phyloP scores from a whole-genome alignment of 2,888 invertebrate species.

The Watsonalla cultraria region DNA sequence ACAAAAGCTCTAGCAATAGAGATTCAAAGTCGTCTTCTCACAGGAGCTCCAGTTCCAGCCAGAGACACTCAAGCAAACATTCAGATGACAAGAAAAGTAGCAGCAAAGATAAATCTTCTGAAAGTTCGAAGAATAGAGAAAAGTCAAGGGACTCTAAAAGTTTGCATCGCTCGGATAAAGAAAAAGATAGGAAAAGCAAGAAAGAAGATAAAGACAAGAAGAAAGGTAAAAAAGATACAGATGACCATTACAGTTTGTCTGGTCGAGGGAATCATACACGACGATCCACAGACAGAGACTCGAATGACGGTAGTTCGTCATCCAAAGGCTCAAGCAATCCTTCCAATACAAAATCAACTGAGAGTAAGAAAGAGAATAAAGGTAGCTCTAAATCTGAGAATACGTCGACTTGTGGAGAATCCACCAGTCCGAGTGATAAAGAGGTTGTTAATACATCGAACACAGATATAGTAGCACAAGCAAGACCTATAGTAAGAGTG shows the following conservation, averaged over 20 bases:
- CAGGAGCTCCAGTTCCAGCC: conserved; percentile 53
- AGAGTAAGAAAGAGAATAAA: conserved; percentile 61
- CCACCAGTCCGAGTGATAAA: conserved; percentile 74
- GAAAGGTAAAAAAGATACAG: conserved; percentile 76
- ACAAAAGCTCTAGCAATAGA: conserved; percentile 56
- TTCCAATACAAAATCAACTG: conserved; percentile 50
- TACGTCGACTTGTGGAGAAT: conserved; percentile 68
- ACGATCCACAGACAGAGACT: conserved; percentile 88
- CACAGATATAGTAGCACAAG: conserved; percentile 33
- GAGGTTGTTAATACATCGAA: conserved; percentile 38
- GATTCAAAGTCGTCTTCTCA: conserved; percentile 48
- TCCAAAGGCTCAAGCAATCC: conserved; percentile 65
- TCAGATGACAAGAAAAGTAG: conserved; percentile 59
- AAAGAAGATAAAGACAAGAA: conserved; percentile 67
- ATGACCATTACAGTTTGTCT: conserved; percentile 85
- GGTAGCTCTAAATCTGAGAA: conserved; percentile 64
- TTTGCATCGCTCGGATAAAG: conserved; percentile 64
- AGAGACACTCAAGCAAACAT: conserved; percentile 53
- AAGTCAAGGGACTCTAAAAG: conserved; percentile 53
- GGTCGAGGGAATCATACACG: conserved; percentile 81
- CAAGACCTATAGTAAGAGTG: conserved; percentile 53
- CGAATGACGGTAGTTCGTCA: conserved; percentile 84
- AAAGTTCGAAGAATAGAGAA: conserved; percentile 39
- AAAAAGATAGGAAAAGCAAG: conserved; percentile 58
- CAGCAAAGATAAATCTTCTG: conserved; percentile 53